These are phyloP conservation scores for Talpa occidentalis DNA, from an alignment of 2,113 vertebrate species.

Conservation along the genomic window DNA sequence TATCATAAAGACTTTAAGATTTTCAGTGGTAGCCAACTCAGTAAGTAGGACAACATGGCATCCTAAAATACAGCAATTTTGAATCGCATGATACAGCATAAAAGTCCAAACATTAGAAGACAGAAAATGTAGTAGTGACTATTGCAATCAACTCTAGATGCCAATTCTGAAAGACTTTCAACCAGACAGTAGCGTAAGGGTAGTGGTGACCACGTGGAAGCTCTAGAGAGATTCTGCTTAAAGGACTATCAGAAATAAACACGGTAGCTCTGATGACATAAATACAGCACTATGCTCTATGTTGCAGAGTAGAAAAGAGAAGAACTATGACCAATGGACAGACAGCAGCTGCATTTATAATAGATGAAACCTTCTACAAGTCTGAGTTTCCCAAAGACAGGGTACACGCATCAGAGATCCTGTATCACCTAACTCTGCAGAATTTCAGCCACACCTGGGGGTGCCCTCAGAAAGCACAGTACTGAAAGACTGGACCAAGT, in stretches of 20 bases:
- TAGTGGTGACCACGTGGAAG: neutral
- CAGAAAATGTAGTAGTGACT: neutral
- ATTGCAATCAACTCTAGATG: neutral
- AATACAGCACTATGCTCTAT: neutral
- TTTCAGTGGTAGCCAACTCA: neutral
- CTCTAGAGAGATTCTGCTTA: neutral
- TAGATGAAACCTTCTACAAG: neutral
- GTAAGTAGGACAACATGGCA: neutral
- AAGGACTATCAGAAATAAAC: neutral
- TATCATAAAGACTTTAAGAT: no score
- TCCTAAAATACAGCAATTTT: neutral
- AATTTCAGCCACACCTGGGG: neutral
- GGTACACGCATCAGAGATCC: neutral
- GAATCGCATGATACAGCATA: neutral
- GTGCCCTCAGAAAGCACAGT: neutral
- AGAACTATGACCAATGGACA: neutral
- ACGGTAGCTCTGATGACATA: neutral
- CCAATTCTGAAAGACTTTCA: neutral
- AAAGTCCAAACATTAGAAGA: neutral
- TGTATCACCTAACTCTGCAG: neutral
- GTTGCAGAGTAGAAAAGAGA: neutral
- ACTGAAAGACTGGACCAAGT: neutral
- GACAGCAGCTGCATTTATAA: neutral
- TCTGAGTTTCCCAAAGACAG: neutral
- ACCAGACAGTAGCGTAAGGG: neutral